Evolutionary conservation across 2,888 invertebrate genomes (phyloP), one percentile per base, ranked within the genome.

Genomic region (Siphonodentalium dalli): DNA sequence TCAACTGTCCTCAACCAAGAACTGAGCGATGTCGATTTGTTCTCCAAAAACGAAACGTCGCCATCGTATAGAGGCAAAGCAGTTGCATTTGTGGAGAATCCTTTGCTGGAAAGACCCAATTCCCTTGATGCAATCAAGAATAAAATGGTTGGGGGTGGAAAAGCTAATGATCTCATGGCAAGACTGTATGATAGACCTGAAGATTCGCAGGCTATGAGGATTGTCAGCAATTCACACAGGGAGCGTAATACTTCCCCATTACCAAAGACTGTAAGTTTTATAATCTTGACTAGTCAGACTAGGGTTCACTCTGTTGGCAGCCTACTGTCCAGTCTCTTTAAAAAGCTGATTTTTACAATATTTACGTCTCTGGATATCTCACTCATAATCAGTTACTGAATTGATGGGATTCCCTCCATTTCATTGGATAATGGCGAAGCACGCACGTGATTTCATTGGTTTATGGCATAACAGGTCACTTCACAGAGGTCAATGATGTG

Each of bases 111-210:
- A 24, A 47, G 50, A 38, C 60, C 54, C 7, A 53, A 54, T 33
- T 62, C 66, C 8, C 57, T 66, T 33, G 66, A 66, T 13, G 62
- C 66, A 37, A 61, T 68, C 49, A 54, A 49, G 35, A 55, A 48
- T 21, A 54, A 52, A 42, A 54, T 49, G 9, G 29, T 47, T 21
- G 50, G 40, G 33, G 50, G 49, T 15, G 58, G 66, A 38, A 64
- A 65, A 42, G 68, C 67, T 23, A 62, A 60, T 37, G 63, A 69
- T 38, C 52, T 75, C 33, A 65, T 66, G 68, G 69, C 71, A 5
- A 54, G 73, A 31, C 52, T 75, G 20, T 65, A 72, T 34, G 69
- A 71, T 56, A 63, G 63, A 27, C 72, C 75, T 20, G 71, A 72
- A 27, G 68, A 67, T 46, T 71, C 72, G 5, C 68, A 69, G 38